phyloP scores from a whole-genome alignment of 2,113 vertebrate species.

The Furnarius figulus region DNA sequence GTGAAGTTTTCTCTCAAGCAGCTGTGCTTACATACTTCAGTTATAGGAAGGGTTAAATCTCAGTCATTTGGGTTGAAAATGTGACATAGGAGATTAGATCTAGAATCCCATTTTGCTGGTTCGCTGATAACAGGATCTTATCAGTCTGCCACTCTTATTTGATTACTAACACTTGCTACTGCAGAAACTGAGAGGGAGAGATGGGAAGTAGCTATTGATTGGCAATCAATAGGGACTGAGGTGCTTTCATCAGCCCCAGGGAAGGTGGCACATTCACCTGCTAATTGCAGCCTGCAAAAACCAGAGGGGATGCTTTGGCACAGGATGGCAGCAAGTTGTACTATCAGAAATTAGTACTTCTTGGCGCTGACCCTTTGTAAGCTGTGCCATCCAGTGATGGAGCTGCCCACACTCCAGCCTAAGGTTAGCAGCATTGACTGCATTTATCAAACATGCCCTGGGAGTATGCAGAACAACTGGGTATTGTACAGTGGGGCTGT shows the following conservation, averaged over 20 bases:
- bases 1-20: background rate
- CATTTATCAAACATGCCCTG: background rate
- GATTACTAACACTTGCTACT: conserved; percentile 46
- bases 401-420: background rate
- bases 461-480: background rate
- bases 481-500: background rate
- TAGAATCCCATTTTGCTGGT: conserved; percentile 36
- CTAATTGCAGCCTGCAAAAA: conserved; percentile 27
- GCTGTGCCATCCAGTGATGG: conserved; percentile 2
- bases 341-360: background rate
- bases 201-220: conserved; percentile 56
- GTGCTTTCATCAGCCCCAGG: background rate
- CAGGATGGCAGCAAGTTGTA: background rate
- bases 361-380: background rate
- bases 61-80: background rate
- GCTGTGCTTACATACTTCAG: background rate
- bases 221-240: conserved; percentile 33
- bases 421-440: background rate
- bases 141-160: conserved; percentile 41
- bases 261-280: background rate
- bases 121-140: conserved; percentile 46
- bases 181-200: conserved; percentile 37
- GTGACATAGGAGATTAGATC: conserved; percentile 17
- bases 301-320: background rate
- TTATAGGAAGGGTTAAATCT: background rate